Evolutionary conservation across 2,888 invertebrate species (phyloP), one percentile per base, ranked within the genome.

Genomic region (Mythimna impura): DNA sequence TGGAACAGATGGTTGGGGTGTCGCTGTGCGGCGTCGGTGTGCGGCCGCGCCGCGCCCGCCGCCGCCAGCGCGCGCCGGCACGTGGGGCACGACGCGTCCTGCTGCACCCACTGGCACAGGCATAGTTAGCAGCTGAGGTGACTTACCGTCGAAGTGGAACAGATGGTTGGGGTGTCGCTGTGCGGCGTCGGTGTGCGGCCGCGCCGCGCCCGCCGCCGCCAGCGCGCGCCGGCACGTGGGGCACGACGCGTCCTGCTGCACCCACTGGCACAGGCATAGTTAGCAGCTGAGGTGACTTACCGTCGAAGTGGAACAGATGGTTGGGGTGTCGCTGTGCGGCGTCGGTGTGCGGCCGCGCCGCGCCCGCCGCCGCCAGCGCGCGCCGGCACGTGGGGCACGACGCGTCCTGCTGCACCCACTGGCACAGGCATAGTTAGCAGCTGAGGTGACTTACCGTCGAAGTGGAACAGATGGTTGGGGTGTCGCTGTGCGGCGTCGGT

Each of bases 371-470:
- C 97, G 96, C 96, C 81, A 98, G 95, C 70, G 97, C 96, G 89
- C 97, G 96, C 50, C 99, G 97, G 93, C 99, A 99, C 43, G 98
- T 99, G 17, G 99, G 99, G 94, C 99, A 99, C 63, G 98, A 98
- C 30, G 98, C 25, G 25, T 25, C 25, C 25, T 25, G 25, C 25
- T 25, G 25, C 25, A 25, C 25, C 25, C 25, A 25, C 25, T 25
- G n/a, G n/a, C n/a, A n/a, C n/a, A n/a, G n/a, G n/a, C n/a, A 36
- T 9, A 9, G 36, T 36, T 9, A 36, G 36, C 36, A 9, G 36
- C 8, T 36, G 36, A 36, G 36, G 36, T 14, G 6, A 58, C 58
- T 58, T 58, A 97, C 97, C 97, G 90, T 97, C 97, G 90, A 97
- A 97, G 90, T 97, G 97, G 91, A 97, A 97, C 91, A 97, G 97